phyloP scores from a whole-genome alignment of 2,113 vertebrate genomes.

The Archilochus colubris region DNA sequence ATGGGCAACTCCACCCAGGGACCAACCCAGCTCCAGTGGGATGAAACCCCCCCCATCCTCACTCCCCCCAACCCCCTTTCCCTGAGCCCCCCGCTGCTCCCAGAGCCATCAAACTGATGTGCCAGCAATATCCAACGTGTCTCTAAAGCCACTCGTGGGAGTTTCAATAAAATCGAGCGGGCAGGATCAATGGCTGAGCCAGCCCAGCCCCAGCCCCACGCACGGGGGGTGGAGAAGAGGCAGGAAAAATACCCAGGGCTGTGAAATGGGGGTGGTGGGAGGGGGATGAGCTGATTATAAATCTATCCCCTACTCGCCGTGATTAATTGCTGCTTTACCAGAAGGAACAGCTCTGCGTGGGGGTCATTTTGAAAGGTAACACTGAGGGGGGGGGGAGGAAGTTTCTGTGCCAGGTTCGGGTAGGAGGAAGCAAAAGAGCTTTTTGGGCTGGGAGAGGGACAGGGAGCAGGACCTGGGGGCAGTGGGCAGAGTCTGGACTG shows the following conservation, averaged over 20 bases:
- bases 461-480: neutral
- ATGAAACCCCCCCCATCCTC: no score
- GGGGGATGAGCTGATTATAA: slow-evolving; percentile 45
- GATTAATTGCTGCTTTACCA: slow-evolving; percentile 69
- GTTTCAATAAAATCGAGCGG: slow-evolving; percentile 66
- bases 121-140: slow-evolving; percentile 64
- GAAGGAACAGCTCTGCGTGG: slow-evolving; percentile 28
- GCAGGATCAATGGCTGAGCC: slow-evolving; percentile 55
- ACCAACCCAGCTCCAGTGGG: neutral
- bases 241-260: slow-evolving; percentile 30
- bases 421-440: neutral
- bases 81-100: slow-evolving; percentile 11
- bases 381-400: neutral
- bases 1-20: accelerated
- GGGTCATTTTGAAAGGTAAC: slow-evolving; percentile 40
- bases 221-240: neutral
- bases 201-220: neutral
- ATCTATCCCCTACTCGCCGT: slow-evolving; percentile 42
- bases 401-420: neutral
- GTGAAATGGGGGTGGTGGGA: neutral
- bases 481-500: accelerated
- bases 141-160: slow-evolving; percentile 66
- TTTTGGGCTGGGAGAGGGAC: accelerated
- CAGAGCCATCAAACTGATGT: slow-evolving; percentile 62
- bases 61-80: neutral